These are phyloP conservation scores for Scaptomyza montana DNA, from an alignment of 1,140 invertebrate species.

Conservation along the genomic window DNA sequence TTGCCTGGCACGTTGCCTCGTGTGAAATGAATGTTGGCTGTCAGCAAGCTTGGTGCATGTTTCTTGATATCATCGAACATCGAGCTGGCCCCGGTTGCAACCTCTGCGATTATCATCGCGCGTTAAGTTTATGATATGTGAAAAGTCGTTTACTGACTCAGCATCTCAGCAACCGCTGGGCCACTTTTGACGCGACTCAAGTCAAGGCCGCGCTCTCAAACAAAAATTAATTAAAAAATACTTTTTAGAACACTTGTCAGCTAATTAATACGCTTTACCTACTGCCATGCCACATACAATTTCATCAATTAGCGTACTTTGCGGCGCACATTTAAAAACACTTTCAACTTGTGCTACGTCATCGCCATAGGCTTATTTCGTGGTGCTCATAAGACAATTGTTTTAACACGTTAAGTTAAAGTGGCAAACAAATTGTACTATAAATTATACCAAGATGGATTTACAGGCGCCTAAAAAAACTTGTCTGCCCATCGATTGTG, in stretches of 20 bases:
- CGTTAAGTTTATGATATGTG: constrained; percentile 41
- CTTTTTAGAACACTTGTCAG: constrained; percentile 37
- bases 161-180: constrained; percentile 12
- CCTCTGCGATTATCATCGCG: constrained; percentile 59
- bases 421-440: constrained; percentile 57
- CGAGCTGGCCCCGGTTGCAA: constrained; percentile 37
- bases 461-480: constrained; percentile 44
- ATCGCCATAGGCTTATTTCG: constrained; percentile 25
- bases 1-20: constrained; percentile 51
- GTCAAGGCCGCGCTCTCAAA: constrained; percentile 25
- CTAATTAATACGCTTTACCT: constrained; percentile 50
- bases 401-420: constrained; percentile 57
- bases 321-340: constrained; percentile 44
- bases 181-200: constrained; percentile 21
- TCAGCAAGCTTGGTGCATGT: constrained; percentile 66
- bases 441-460: constrained; percentile 62
- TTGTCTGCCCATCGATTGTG: not conserved
- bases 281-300: constrained; percentile 31
- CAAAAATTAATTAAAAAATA: not conserved
- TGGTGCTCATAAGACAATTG: constrained; percentile 49
- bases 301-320: constrained; percentile 55
- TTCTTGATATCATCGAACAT: constrained; percentile 72
- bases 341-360: constrained; percentile 63
- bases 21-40: constrained; percentile 75
- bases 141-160: constrained; percentile 57